phyloP scores from a whole-genome alignment of 2,113 vertebrate species.

The Promerops cafer region DNA sequence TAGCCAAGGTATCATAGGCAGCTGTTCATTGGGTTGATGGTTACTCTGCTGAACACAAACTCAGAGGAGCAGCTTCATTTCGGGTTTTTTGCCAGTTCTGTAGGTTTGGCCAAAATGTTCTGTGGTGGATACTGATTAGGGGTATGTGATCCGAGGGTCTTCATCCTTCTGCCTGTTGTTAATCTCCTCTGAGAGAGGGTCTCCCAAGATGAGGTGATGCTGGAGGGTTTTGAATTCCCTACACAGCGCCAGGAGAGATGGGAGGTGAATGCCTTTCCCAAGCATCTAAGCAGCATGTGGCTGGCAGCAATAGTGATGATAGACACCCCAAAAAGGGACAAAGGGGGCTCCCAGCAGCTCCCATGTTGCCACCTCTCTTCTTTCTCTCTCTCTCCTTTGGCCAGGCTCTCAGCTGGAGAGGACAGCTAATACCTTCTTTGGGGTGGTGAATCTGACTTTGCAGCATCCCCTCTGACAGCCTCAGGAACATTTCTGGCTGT shows the following conservation, averaged over 20 bases:
- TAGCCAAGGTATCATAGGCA: background rate
- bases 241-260: background rate
- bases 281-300: background rate
- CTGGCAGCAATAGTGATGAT: background rate
- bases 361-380: background rate
- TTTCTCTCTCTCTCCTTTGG: background rate
- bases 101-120: background rate
- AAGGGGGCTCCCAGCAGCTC: background rate
- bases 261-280: background rate
- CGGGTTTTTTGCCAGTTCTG: background rate
- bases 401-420: background rate
- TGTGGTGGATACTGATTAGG: background rate
- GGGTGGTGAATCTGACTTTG: background rate
- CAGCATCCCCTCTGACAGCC: constrained; percentile 14
- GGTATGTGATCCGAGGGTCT: background rate
- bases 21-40: background rate
- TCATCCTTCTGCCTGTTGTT: background rate
- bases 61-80: background rate
- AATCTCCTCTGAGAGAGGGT: background rate
- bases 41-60: background rate
- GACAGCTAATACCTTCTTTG: background rate
- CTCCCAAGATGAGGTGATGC: background rate
- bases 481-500: constrained; percentile 13
- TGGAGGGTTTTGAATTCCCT: background rate
- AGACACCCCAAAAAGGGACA: background rate